phyloP scores from a whole-genome alignment of 2,797 vertebrate genomes.

The Melanotaenia pygmaea region DNA sequence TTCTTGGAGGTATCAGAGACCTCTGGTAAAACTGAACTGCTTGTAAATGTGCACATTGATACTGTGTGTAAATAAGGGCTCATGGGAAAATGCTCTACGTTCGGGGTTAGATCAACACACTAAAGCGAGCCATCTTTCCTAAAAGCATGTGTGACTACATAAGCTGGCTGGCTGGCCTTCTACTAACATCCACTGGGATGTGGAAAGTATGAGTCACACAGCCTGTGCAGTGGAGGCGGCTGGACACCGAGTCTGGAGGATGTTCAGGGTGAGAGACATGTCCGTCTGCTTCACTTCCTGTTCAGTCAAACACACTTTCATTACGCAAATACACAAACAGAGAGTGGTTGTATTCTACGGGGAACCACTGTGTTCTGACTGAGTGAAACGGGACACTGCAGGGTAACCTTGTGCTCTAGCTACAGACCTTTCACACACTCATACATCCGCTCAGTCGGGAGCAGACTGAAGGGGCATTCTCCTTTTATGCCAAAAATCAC shows the following conservation, averaged over 20 bases:
- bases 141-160: conserved; percentile 56
- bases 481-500: conserved; percentile 52
- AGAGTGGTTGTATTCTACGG: conserved; percentile 19
- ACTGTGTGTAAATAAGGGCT: conserved; percentile 64
- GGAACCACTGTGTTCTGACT: conserved; percentile 41
- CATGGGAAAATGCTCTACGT: conserved; percentile 30
- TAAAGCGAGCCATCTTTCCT: conserved; percentile 48
- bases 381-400: conserved; percentile 32
- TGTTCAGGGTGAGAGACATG: conserved; percentile 79
- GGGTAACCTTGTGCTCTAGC: conserved; percentile 49
- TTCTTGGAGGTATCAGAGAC: conserved; percentile 36
- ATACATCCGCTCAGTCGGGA: conserved; percentile 45
- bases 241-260: conserved; percentile 76
- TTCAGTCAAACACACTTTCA: conserved; percentile 55
- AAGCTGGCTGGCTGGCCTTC: conserved; percentile 63
- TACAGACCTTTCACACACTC: conserved; percentile 62
- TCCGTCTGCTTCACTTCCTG: conserved; percentile 80
- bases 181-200: conserved; percentile 75
- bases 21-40: conserved; percentile 50
- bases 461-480: conserved; percentile 22
- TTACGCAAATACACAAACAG: conserved; percentile 43
- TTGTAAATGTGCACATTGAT: conserved; percentile 70
- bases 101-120: conserved; percentile 62
- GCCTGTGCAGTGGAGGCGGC: conserved; percentile 58
- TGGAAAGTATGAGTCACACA: conserved; percentile 85